Evolutionary conservation across 2,888 invertebrate genomes (phyloP).

Genomic region (Zygothrica quintamaculata): DNA sequence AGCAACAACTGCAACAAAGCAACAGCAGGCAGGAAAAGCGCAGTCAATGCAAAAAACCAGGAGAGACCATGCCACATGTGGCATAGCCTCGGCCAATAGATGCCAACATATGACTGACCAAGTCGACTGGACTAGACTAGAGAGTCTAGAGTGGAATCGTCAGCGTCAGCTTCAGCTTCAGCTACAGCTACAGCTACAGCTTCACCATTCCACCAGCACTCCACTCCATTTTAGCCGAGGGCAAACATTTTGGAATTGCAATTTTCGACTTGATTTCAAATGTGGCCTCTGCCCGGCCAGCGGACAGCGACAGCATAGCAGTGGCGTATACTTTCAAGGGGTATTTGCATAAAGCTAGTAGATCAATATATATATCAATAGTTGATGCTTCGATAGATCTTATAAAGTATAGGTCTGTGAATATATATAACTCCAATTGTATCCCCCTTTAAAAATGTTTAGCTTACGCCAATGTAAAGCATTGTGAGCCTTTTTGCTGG

Average conservation of each 20-base stretch:
- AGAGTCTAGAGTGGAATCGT: slow-evolving; percentile 38
- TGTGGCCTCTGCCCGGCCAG: slow-evolving; percentile 46
- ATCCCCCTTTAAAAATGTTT: not conserved
- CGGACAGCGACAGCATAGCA: not conserved
- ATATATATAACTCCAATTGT: too few species aligned
- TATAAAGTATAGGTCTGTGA: too few species aligned
- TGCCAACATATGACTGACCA: slow-evolving; percentile 72
- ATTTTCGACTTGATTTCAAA: slow-evolving; percentile 79
- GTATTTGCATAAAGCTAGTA: too few species aligned
- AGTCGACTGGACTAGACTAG: slow-evolving; percentile 17
- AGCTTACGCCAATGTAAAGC: not conserved
- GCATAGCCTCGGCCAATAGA: slow-evolving; percentile 55
- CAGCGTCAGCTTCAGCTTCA: too few species aligned
- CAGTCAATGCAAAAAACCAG: slow-evolving; percentile 13
- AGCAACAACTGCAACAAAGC: slow-evolving; percentile 44
- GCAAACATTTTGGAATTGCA: slow-evolving; percentile 80
- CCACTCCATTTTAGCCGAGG: slow-evolving; percentile 71
- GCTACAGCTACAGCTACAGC: too few species aligned
- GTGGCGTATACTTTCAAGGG: too few species aligned
- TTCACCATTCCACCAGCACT: slow-evolving; percentile 36
- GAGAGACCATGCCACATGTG: slow-evolving; percentile 56
- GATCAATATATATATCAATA: too few species aligned
- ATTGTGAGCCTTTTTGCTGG: slow-evolving; percentile 33
- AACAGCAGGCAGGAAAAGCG: slow-evolving; percentile 44
- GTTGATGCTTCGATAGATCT: too few species aligned